These are phyloP conservation scores for Octopus sinensis DNA, from an alignment of 1,140 invertebrate species.

Conservation along the genomic window DNA sequence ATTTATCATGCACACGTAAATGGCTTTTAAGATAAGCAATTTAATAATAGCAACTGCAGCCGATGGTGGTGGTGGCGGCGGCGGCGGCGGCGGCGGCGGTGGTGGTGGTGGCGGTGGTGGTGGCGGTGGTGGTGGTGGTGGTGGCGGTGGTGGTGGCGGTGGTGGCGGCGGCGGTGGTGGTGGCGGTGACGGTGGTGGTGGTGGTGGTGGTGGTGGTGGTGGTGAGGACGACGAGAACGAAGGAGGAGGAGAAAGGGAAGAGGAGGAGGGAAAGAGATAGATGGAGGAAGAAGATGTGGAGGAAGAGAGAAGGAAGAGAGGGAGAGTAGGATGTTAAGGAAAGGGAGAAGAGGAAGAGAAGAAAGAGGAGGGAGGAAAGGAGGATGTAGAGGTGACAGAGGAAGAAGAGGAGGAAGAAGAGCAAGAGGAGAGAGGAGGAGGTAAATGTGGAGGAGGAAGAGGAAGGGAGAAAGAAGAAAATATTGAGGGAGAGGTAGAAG, in stretches of 20 bases:
- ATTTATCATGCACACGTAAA: too few relatives aligned
- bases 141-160: too few relatives aligned
- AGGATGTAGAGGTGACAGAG: not conserved
- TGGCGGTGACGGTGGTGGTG: too few relatives aligned
- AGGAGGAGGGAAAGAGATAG: not conserved
- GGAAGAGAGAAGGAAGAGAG: not conserved
- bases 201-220: too few relatives aligned
- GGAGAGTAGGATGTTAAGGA: conserved; percentile 12
- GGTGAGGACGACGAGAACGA: conserved; percentile 2
- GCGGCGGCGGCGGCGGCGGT: too few relatives aligned
- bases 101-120: too few relatives aligned
- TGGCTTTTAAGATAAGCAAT: too few relatives aligned
- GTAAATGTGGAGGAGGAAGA: not conserved
- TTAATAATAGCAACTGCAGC: too few relatives aligned
- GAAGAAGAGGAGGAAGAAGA: not conserved
- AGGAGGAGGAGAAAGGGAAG: not conserved
- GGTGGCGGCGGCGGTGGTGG: too few relatives aligned
- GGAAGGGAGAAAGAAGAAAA: not conserved
- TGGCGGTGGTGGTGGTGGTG: too few relatives aligned
- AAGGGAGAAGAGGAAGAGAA: not conserved
- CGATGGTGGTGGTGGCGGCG: too few relatives aligned
- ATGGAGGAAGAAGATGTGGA: not conserved
- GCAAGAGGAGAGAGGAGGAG: not conserved
- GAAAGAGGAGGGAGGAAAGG: not conserved
- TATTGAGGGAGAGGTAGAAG: not conserved